A percentile compares a stretch with the other conserved stretches of the same genome.
These are phyloP conservation scores for Gymnobelideus leadbeateri DNA, from an alignment of 2,113 vertebrate genomes.

Conservation along the genomic window DNA sequence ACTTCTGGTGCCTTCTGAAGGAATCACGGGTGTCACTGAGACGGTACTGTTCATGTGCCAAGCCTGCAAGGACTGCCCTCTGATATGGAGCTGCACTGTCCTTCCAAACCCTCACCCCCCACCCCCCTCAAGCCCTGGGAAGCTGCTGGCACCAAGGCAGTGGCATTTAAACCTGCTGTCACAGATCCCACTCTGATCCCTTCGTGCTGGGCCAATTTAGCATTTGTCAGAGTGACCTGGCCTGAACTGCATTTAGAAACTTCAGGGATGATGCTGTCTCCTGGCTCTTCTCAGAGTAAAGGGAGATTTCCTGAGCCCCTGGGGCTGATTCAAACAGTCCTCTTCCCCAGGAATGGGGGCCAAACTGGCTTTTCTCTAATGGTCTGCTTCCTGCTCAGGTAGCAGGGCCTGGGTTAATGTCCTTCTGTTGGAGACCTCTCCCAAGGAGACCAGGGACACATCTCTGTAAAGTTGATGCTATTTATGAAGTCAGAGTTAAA, in stretches of 20 bases:
- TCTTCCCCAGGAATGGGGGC: constrained; percentile 35
- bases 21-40: constrained; percentile 1
- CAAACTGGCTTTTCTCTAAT: constrained; percentile 39
- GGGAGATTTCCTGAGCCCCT: constrained; percentile 80
- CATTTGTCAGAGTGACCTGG: constrained; percentile 78
- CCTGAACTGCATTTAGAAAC: constrained; percentile 80
- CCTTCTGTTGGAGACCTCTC: not conserved
- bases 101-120: not conserved
- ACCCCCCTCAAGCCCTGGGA: constrained; percentile 30
- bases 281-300: constrained; percentile 62
- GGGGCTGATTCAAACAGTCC: constrained; percentile 60
- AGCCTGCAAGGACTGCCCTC: constrained; percentile 19
- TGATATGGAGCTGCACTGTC: constrained; percentile 4
- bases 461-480: constrained; percentile 5
- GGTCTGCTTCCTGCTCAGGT: constrained; percentile 40
- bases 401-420: not conserved
- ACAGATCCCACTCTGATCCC: constrained; percentile 68
- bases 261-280: constrained; percentile 57
- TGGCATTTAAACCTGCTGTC: constrained; percentile 76
- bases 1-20: constrained; percentile 55
- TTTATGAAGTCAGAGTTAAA: constrained; percentile 2
- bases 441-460: not conserved
- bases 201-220: constrained; percentile 60
- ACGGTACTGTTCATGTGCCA: constrained; percentile 61
- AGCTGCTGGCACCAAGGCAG: constrained; percentile 41